Percentiles rank a stretch among this genome's conserved stretches.
These are phyloP conservation scores for Pollimyrus isidori DNA, from an alignment of 2,113 vertebrate species.

Conservation along the genomic window DNA sequence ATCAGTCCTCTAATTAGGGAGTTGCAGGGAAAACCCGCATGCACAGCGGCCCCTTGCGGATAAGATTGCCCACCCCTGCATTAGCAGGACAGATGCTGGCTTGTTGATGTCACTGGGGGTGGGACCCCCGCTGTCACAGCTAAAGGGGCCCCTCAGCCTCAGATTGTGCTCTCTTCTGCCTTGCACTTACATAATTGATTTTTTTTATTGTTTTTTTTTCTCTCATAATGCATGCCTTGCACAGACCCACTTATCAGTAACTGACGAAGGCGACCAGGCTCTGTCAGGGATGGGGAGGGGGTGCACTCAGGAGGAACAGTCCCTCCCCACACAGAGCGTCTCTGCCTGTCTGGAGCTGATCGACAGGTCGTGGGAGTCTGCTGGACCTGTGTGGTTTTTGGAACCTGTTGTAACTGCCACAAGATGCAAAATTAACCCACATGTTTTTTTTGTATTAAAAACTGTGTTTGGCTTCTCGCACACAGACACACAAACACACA, in stretches of 20 bases:
- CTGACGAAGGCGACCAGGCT: not conserved
- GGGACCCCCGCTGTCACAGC: not conserved
- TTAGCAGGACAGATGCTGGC: not conserved
- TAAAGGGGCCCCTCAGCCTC: not conserved
- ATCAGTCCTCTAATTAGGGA: no score
- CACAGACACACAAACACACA: not conserved
- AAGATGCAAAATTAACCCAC: not conserved
- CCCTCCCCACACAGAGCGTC: not conserved
- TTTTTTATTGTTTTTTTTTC: not conserved
- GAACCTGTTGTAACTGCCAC: not conserved
- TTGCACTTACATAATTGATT: not conserved
- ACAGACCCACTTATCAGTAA: not conserved
- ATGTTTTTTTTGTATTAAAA: not conserved
- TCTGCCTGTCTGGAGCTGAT: conserved; percentile 3
- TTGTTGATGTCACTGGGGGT: not conserved
- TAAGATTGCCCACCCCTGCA: no score
- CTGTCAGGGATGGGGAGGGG: not conserved
- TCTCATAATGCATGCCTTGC: not conserved
- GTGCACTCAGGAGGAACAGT: not conserved
- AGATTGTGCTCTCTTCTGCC: conserved; percentile 1
- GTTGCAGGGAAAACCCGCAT: no score
- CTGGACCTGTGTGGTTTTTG: not conserved
- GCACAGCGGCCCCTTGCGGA: no score
- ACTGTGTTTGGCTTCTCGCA: not conserved
- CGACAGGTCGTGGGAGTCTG: not conserved